Conservation (phyloP, 2,113 vertebrate genomes). For the Willisornis vidua region DNA sequence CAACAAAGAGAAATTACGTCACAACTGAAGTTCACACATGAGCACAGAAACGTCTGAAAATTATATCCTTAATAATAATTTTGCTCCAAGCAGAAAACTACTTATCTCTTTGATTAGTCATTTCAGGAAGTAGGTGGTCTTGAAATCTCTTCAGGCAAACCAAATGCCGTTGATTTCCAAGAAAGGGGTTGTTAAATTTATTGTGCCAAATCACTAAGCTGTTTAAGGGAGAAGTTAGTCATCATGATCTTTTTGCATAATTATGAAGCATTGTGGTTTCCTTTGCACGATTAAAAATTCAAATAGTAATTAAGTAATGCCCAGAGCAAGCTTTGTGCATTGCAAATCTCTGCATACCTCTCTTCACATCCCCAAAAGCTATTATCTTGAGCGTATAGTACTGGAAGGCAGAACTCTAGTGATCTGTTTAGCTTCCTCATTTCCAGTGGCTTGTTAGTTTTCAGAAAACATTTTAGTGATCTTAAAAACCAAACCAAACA, state of each 20-base stretch:
- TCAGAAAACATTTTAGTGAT: neutral
- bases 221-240: neutral
- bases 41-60: neutral
- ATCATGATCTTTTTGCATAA: neutral
- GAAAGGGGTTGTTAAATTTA: neutral
- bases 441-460: neutral
- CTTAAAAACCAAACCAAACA: neutral
- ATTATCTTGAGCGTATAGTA: neutral
- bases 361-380: neutral
- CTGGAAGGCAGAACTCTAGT: neutral
- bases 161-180: neutral
- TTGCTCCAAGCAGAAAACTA: slow-evolving; percentile 23
- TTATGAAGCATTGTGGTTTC: neutral
- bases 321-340: neutral
- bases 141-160: neutral
- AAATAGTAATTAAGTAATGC: neutral
- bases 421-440: neutral
- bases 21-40: neutral
- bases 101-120: neutral
- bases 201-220: neutral
- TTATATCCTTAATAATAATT: neutral
- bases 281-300: neutral
- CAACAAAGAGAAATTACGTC: neutral
- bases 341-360: neutral
- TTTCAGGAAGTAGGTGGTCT: slow-evolving; percentile 2